A percentile compares a stretch with the other conserved stretches of the same genome.
Conservation (phyloP, 2,888 invertebrate species). For the Chymomyza amoena region DNA sequence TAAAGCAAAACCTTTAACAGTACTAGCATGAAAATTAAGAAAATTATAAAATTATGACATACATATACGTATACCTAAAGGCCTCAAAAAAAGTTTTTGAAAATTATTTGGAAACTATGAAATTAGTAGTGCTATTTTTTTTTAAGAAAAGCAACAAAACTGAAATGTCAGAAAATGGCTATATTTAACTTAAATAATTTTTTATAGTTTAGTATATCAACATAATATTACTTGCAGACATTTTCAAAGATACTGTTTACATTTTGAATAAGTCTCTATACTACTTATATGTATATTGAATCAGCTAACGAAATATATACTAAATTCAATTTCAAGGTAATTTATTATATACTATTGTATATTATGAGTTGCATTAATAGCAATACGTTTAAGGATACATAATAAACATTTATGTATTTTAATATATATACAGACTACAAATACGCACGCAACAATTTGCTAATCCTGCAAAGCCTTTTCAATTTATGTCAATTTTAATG, state of each 20-base stretch:
- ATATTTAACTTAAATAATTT: not conserved
- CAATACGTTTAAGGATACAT: not conserved
- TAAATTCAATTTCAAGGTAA: not conserved
- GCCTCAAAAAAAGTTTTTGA: slow-evolving; percentile 2
- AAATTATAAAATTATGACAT: slow-evolving; percentile 8
- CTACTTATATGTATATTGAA: not conserved
- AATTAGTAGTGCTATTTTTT: not conserved
- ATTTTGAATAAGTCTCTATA: not conserved
- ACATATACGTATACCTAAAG: slow-evolving; percentile 12
- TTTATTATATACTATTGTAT: not conserved
- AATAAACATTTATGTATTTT: not conserved
- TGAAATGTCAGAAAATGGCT: not conserved
- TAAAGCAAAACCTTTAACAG: slow-evolving; percentile 35
- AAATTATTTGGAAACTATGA: not conserved
- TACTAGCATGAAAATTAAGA: slow-evolving; percentile 38
- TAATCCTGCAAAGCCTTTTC: not conserved
- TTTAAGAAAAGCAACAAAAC: not conserved
- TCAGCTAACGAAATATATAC: not conserved
- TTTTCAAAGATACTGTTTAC: not conserved
- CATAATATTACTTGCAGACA: not conserved
- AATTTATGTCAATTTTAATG: not conserved
- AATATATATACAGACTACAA: not conserved
- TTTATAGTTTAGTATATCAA: not conserved
- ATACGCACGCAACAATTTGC: not conserved
- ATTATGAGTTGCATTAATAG: not conserved